These are phyloP conservation scores for Caenorhabditis plicata DNA, from an alignment of 2,888 invertebrate genomes.

Conservation along the genomic window DNA sequence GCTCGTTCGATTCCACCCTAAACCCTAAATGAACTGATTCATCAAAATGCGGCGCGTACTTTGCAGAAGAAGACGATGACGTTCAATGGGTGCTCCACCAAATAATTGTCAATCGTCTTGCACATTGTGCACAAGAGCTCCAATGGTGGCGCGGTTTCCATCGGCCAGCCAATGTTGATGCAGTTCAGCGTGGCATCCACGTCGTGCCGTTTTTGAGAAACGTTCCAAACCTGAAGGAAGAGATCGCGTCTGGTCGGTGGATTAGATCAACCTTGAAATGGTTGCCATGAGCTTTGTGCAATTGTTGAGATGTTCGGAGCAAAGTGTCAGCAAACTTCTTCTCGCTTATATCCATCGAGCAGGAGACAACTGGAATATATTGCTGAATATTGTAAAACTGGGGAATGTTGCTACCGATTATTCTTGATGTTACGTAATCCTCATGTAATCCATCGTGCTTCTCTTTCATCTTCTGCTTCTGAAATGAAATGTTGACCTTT, in stretches of 20 bases:
- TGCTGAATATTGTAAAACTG: too few species aligned
- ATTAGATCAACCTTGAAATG: slow-evolving; percentile 12
- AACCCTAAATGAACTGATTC: background rate
- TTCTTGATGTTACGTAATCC: slow-evolving; percentile 35
- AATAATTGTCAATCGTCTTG: slow-evolving; percentile 89
- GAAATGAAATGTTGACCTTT: too few species aligned
- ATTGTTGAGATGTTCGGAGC: slow-evolving; percentile 68
- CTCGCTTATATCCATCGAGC: slow-evolving; percentile 26
- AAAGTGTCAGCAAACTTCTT: slow-evolving; percentile 34
- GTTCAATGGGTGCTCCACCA: slow-evolving; percentile 80
- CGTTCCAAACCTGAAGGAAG: slow-evolving; percentile 79
- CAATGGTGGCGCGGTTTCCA: slow-evolving; percentile 80
- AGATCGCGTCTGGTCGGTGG: too few species aligned
- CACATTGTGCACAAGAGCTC: slow-evolving; percentile 87
- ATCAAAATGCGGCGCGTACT: slow-evolving; percentile 4
- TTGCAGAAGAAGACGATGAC: slow-evolving; percentile 82
- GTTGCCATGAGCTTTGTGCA: slow-evolving; percentile 15
- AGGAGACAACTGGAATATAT: slow-evolving; percentile 20
- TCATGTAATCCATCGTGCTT: slow-evolving; percentile 32
- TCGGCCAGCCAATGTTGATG: slow-evolving; percentile 81
- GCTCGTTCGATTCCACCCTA: slow-evolving; percentile 80
- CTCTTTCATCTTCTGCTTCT: slow-evolving; percentile 35
- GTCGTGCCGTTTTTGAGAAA: slow-evolving; percentile 75
- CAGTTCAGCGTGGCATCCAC: slow-evolving; percentile 73
- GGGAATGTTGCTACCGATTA: slow-evolving; percentile 36